Percentiles rank a stretch among this genome's conserved stretches.
These are phyloP conservation scores for Heliconius sara DNA, from an alignment of 2,888 invertebrate genomes.

Conservation along the genomic window DNA sequence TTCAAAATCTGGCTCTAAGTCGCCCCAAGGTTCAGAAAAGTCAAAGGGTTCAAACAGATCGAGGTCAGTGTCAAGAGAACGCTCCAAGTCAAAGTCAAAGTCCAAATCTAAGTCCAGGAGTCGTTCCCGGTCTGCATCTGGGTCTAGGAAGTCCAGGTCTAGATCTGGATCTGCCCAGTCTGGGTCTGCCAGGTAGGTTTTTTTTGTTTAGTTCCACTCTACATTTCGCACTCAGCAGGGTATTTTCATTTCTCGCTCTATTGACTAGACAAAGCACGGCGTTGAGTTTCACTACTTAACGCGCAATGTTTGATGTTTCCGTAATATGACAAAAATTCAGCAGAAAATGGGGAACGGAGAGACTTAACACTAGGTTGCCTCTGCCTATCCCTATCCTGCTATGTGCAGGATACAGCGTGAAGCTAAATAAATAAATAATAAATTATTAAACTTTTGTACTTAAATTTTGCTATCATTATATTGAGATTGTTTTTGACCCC, in stretches of 20 bases:
- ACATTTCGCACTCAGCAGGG: too few relatives aligned
- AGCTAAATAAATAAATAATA: not conserved
- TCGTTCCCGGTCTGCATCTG: conserved; percentile 29
- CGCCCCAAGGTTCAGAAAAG: conserved; percentile 66
- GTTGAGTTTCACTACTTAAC: too few relatives aligned
- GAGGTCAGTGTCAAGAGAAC: conserved; percentile 61
- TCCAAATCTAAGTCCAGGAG: conserved; percentile 61
- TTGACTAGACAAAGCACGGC: too few relatives aligned
- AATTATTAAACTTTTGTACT: too few relatives aligned
- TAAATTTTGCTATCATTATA: too few relatives aligned
- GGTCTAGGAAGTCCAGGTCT: not conserved
- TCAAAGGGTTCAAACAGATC: conserved; percentile 57
- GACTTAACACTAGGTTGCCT: not conserved
- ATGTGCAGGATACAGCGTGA: not conserved
- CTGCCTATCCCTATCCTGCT: not conserved
- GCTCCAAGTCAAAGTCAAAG: conserved; percentile 69
- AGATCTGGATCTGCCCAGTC: conserved; percentile 29
- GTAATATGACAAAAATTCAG: too few relatives aligned
- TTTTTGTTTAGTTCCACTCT: not conserved
- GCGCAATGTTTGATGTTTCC: too few relatives aligned
- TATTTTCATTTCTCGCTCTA: too few relatives aligned
- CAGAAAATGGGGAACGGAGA: too few relatives aligned
- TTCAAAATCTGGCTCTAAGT: conserved; percentile 76
- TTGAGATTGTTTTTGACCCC: too few relatives aligned
- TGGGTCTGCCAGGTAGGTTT: conserved; percentile 32